phyloP scores from a whole-genome alignment of 2,113 vertebrate genomes.

The Isichthys henryi region DNA sequence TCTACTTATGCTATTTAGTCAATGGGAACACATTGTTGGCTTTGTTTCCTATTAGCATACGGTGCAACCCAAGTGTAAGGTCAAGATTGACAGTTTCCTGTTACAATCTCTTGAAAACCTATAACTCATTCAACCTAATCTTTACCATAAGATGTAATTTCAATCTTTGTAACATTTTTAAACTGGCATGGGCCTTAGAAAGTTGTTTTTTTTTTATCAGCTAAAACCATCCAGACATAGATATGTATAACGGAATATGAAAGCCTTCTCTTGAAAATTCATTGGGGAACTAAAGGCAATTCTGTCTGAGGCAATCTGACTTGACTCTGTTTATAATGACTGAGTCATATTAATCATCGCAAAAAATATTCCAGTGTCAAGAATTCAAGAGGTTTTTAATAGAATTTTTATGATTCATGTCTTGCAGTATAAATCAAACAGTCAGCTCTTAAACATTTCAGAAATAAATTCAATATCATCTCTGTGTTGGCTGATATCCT shows the following conservation, averaged over 20 bases:
- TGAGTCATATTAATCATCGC: slow-evolving; percentile 90
- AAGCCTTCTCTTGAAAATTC: slow-evolving; percentile 50
- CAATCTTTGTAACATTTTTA: neutral
- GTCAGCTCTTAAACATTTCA: slow-evolving; percentile 79
- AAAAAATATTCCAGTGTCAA: slow-evolving; percentile 90
- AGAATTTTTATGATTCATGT: slow-evolving; percentile 94
- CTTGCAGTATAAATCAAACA: slow-evolving; percentile 80
- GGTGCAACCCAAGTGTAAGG: neutral
- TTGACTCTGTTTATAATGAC: slow-evolving; percentile 91
- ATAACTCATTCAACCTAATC: neutral
- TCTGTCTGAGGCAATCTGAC: slow-evolving; percentile 75
- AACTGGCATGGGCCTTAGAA: neutral
- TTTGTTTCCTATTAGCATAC: neutral
- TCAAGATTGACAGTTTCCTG: neutral
- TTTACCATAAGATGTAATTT: neutral
- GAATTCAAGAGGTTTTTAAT: slow-evolving; percentile 89
- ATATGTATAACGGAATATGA: slow-evolving; percentile 35
- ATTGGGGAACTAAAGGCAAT: slow-evolving; percentile 86
- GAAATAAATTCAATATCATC: slow-evolving; percentile 86
- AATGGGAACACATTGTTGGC: neutral
- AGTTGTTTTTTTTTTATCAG: slow-evolving; percentile 1
- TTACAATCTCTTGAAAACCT: neutral
- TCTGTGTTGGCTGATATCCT: slow-evolving; percentile 87
- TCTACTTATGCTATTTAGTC: neutral
- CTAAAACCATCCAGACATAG: slow-evolving; percentile 13